Evolutionary conservation across 2,888 invertebrate species (phyloP), one percentile per base, ranked within the genome.

Genomic region (Cataglyphis altisquamis): DNA sequence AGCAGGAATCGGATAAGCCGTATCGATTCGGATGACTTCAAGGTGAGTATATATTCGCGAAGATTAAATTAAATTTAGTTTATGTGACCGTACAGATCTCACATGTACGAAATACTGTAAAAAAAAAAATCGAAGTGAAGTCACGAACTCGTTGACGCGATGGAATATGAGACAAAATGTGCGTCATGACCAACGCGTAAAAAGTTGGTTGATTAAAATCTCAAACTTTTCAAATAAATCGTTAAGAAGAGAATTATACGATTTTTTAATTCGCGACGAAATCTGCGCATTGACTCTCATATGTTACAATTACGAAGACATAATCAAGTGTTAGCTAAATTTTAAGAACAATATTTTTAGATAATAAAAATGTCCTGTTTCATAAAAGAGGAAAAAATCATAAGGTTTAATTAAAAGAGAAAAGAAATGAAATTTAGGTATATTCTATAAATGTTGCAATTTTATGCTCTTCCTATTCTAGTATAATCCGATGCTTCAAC

Each of bases 1-100:
- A 97, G 97, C 89, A 96, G 98, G 88, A 98, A 98, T 92, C 96
- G 96, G 89, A 97, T 99, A 89, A 96, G 96, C 84, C 96, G 96
- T 73, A 96, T 99, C 75, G 96, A 96, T 41, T 96, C 97, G 87
- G 96, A 97, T 74, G 98, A 97, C 92, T 97, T 99, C 89, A 96
- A 96, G 95, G 98, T 97, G 95, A 95, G 95, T 67, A 66, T 10
- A 60, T 25, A 60, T 25, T 39, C 9, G 36, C 6, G 32, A 9
- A 25, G 36, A 45, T 41, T 52, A 12, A 1, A 15, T 32, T 63
- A 62, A 2, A 45, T 12, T 29, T 12, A 52, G 25, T n/a, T 52
- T 25, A 6, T 1, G 10, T 18, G 25, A 8, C 18, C 48, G 6
- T 48, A 48, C 2, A 52, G 6, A 52, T 8, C n/a, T 48, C 48